Base-by-base conservation (phyloP, 2,888 invertebrate species). In the Hesperia comma region DNA sequence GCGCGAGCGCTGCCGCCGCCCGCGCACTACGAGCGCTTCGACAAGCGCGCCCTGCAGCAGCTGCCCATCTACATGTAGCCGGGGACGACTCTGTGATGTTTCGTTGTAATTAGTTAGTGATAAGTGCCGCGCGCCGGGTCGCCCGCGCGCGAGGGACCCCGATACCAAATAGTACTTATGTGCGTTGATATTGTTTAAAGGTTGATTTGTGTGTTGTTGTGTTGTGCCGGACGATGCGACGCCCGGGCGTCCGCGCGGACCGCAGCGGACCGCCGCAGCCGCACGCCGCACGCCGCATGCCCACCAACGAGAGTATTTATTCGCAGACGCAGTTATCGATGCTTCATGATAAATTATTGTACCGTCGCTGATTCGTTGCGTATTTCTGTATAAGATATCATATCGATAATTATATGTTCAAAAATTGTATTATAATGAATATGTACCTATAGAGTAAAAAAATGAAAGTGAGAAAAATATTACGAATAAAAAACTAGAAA, bases 401-500 rank as follows among this genome's bases (percentile, higher is more conserved):
- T 92, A 91, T 92, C 92, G 92, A 90, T 91, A 89, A 90, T 85
- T 90, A 89, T 91, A 92, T 91, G 92, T 91, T 92, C 91, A 88
- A 90, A 89, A 89, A 84, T 83, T 92, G 91, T 92, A 91, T 90
- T 88, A 90, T 90, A 90, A 84, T 88, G 82, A 86, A 86, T 87
- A 88, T 90, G 89, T 92, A 92, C 88, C 90, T 90, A 88, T 92
- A 92, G 90, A 86, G 77, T 90, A 88, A 79, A 91, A 86, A 87
- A 89, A 90, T 86, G 88, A 92, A 92, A 92, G 92, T 92, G 92
- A 92, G 92, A 92, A 91, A 88, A 91, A 91, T 88, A 88, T 91
- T 85, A 91, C 86, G 87, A 88, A 87, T 88, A 88, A 90, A 53
- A 53, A 83, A 87, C 80, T 90, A 90, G 91, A 82, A 82, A 86